Evolutionary conservation across 92 coral and sea anemone genomes (phyloP).

Genomic region (Umimayanthus kanabou): DNA sequence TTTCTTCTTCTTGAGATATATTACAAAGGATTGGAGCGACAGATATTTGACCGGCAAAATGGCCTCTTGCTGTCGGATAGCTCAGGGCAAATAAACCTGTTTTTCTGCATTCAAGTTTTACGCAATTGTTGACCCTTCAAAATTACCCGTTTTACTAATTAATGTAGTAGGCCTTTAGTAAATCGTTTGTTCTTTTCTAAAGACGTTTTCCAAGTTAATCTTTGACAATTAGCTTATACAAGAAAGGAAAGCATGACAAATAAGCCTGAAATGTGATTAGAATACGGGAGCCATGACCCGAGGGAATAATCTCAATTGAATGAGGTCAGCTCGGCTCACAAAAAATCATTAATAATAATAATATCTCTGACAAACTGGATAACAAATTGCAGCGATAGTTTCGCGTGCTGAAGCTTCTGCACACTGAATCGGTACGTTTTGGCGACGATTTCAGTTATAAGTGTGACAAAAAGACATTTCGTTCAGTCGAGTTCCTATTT

Average conservation of each 20-base stretch:
- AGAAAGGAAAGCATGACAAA: background rate
- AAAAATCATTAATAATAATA: background rate
- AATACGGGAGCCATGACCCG: slow-evolving; percentile 16
- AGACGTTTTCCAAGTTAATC: slow-evolving; percentile 19
- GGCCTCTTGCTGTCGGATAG: background rate
- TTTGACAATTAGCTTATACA: slow-evolving; percentile 9
- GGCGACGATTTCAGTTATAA: background rate
- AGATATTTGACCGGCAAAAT: slow-evolving; percentile 1
- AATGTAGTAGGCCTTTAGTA: background rate
- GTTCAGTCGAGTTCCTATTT: background rate
- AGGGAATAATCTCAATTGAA: slow-evolving; percentile 4
- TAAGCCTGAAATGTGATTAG: background rate
- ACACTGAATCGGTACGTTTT: background rate
- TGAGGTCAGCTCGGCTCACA: background rate
- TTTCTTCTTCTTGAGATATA: slow-evolving; percentile 28
- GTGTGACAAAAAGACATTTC: background rate
- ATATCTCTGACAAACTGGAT: background rate
- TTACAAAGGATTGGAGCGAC: slow-evolving; percentile 29
- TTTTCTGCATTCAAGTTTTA: background rate
- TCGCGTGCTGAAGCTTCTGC: background rate
- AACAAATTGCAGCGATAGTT: background rate
- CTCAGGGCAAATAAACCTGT: background rate
- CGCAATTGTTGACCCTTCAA: background rate
- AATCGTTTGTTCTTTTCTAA: slow-evolving; percentile 5
- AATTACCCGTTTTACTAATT: background rate